Evolutionary conservation across 2,888 invertebrate genomes (phyloP).

Genomic region (Macrosoma leucophasiata): DNA sequence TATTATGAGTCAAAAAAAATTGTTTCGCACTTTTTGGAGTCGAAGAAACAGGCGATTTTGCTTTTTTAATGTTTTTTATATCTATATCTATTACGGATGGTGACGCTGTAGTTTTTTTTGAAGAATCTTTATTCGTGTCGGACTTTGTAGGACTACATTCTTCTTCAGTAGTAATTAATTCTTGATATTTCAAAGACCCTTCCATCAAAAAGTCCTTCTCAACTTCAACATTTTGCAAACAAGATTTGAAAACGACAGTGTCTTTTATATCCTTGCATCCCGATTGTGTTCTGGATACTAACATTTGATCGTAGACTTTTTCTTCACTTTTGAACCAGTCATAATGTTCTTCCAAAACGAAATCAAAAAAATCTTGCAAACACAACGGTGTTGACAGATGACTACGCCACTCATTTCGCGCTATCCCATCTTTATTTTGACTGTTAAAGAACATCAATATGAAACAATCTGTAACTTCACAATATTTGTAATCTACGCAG

Average conservation of each 20-base stretch:
- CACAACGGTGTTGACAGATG: constrained; percentile 68
- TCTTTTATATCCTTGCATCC: constrained; percentile 34
- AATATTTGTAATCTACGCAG: constrained; percentile 65
- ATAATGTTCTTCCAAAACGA: constrained; percentile 62
- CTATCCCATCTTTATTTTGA: constrained; percentile 52
- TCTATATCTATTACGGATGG: constrained; percentile 32
- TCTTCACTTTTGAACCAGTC: constrained; percentile 66
- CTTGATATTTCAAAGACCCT: constrained; percentile 59
- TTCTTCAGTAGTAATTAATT: constrained; percentile 34
- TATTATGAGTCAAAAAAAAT: constrained; percentile 22
- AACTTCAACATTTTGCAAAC: constrained; percentile 46
- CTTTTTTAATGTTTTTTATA: constrained; percentile 42
- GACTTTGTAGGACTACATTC: constrained; percentile 11
- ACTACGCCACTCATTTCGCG: constrained; percentile 60
- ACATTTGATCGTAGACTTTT: constrained; percentile 44
- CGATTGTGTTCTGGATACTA: constrained; percentile 35
- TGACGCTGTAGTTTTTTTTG: constrained; percentile 32
- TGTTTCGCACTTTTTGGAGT: constrained; percentile 34
- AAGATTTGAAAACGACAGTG: constrained; percentile 38
- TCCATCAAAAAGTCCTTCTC: constrained; percentile 55
- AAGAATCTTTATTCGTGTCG: constrained; percentile 26
- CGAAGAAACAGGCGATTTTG: constrained; percentile 32
- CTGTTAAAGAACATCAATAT: constrained; percentile 64
- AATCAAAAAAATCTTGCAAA: constrained; percentile 73
- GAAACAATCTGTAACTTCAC: constrained; percentile 58